Base-by-base conservation (phyloP, 2,888 invertebrate species). In the Tetragnatha montana region DNA sequence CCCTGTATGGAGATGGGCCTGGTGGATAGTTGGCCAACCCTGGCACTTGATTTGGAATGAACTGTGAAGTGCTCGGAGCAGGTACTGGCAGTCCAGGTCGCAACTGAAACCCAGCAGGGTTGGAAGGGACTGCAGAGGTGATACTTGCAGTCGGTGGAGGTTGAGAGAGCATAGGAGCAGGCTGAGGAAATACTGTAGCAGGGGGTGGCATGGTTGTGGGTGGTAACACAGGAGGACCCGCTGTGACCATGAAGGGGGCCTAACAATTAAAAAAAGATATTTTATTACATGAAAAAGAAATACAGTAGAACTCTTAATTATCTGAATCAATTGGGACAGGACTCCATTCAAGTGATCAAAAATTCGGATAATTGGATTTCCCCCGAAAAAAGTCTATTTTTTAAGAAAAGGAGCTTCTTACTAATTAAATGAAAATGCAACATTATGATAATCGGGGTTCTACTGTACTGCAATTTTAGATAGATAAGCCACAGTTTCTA, bases 181-280 rank as follows among this genome's bases (percentile, higher is more conserved):
- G 35, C 49, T 82, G 82, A 35, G 87, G 78, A 1, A 81, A 49
- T 35, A 88, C 22, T 51, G 70, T 17, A 50, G 87, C 6, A 19
- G 87, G 76, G 0, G 87, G 87, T 12, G 81, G 81, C n/a, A 87
- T 87, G 1, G 82, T 60, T 79, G 88, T 68, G 8, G 88, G 82
- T 8, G 83, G 83, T 10, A 88, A 19, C 47, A 68, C 14, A 12
- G 80, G 79, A 50, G 83, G 79, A 35, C 78, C 49, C 12, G 80
- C 22, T 6, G 88, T 79, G 50, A 68, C 70, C 47, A 88, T 22
- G 80, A 83, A 88, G 22, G 78, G 78, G 68, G 79, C 51, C 83
- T 83, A 35, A n/a, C 21, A 49, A 88, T 73, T 22, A 75, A 81
- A 17, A 81, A 86, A 12, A 75, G 19, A 47, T 51, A 47, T 74